phyloP scores from a whole-genome alignment of 1,140 invertebrate genomes.

The Brachionus angularis region DNA sequence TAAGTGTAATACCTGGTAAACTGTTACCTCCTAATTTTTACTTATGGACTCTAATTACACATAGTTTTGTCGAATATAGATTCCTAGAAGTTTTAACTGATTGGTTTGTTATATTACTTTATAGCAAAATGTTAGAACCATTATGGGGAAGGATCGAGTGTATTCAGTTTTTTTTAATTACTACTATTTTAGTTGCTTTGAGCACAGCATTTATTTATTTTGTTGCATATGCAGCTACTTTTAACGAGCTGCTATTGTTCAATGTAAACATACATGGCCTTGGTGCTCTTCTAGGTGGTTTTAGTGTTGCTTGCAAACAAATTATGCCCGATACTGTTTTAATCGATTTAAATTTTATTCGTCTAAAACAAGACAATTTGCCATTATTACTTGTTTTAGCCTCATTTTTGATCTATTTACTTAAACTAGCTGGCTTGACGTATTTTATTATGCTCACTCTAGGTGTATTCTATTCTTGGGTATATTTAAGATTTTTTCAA shows the following conservation, averaged over 20 bases:
- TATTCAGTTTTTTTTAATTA: constrained; percentile 84
- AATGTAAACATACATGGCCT: constrained; percentile 81
- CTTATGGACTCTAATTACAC: constrained; percentile 90
- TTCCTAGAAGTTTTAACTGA: constrained; percentile 87
- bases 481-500: constrained; percentile 91
- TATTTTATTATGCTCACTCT: constrained; percentile 86
- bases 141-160: constrained; percentile 92
- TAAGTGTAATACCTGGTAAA: constrained; percentile 86
- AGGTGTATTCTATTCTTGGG: constrained; percentile 88
- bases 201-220: constrained; percentile 77
- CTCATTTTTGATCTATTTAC: constrained; percentile 71
- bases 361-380: constrained; percentile 76
- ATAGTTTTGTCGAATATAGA: constrained; percentile 87
- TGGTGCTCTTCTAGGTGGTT: constrained; percentile 61
- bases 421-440: constrained; percentile 79
- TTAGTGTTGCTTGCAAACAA: constrained; percentile 89
- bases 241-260: constrained; percentile 79
- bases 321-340: constrained; percentile 90
- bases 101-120: constrained; percentile 80
- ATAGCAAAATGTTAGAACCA: constrained; percentile 90
- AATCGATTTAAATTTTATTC: constrained; percentile 80
- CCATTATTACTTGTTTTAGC: constrained; percentile 74
- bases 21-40: constrained; percentile 83
- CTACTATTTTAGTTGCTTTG: constrained; percentile 79
- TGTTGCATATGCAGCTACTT: constrained; percentile 78